Base-by-base conservation (phyloP, 2,113 vertebrate species). In the Dolichotis patagonum region DNA sequence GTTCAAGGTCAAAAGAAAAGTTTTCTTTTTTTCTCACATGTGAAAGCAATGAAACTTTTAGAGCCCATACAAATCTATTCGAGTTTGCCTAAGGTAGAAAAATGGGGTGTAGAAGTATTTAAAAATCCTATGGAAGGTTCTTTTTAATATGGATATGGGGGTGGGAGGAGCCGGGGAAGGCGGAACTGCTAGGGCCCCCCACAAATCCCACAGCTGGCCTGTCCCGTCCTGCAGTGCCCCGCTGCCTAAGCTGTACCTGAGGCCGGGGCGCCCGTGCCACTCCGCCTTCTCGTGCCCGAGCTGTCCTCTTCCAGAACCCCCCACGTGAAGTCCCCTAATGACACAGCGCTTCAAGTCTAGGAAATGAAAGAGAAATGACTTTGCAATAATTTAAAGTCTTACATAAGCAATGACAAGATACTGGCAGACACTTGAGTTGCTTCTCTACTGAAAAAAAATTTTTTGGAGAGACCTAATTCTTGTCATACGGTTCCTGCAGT, bases 381-480 rank as follows among this genome's bases (percentile, higher is more conserved):
- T 35, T 67, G 71, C 93, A 84, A 6, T 30, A 26, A 90, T 82
- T 60, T 71, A 24, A 71, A 96, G 65, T 14, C 32, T 95, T 75
- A 75, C 26, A 62, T 83, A 85, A 94, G 65, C 71, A 71, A 38
- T 11, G 94, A 75, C 71, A 52, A 88, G n/a, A 46, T 1, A 17
- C 69, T 88, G 52, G 90, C 90, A 32, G 92, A 54, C 38, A 17
- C 82, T 49, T 4, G 17, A 24, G 69, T 32, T 93, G 30, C 56
- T 77, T 67, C 46, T 94, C 88, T 62, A 52, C 19, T 26, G 32
- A 3, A 38, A 52, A 26, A 26, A 65, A 58, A 80, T 54, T 11
- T 38, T 91, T 90, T 88, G 78, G 77, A 88, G 92, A 93, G 86
- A n/a, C n/a, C 49, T 67, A 16, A 58, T 80, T 95, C 93, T 88